phyloP scores from a whole-genome alignment of 2,888 invertebrate genomes.

The Caenorhabditis zanzibari region DNA sequence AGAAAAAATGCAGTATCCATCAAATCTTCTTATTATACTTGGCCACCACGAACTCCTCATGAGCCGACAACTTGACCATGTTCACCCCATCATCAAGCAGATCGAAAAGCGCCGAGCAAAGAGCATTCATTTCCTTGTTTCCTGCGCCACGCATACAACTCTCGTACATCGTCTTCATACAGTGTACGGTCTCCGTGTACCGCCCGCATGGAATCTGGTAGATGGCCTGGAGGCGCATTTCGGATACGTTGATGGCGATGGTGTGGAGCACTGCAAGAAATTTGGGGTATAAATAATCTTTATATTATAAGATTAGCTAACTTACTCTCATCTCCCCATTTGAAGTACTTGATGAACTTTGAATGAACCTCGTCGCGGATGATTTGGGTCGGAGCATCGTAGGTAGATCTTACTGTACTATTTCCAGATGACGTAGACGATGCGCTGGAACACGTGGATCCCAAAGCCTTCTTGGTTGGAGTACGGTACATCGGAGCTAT shows the following conservation, averaged over 20 bases:
- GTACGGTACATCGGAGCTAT: neutral
- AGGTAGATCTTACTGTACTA: neutral
- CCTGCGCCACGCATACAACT: neutral
- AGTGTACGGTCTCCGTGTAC: neutral
- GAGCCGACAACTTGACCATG: neutral
- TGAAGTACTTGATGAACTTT: neutral
- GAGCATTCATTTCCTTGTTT: neutral
- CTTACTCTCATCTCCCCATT: neutral
- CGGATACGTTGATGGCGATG: constrained; percentile 2
- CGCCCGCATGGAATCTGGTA: neutral
- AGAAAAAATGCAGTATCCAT: neutral
- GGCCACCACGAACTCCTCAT: neutral
- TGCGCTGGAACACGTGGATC: neutral
- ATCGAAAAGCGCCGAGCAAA: constrained; percentile 1
- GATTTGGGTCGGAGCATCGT: neutral
- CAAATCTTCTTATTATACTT: neutral
- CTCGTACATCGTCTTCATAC: neutral
- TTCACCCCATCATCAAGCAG: neutral
- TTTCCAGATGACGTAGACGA: neutral
- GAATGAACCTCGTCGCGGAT: neutral
- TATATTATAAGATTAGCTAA: neutral
- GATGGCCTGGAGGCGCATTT: neutral
- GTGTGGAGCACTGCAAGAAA: constrained; percentile 4
- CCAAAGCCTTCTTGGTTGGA: neutral
- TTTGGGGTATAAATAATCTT: neutral